phyloP scores from a whole-genome alignment of 2,888 invertebrate genomes.

The Phlogophora meticulosa region DNA sequence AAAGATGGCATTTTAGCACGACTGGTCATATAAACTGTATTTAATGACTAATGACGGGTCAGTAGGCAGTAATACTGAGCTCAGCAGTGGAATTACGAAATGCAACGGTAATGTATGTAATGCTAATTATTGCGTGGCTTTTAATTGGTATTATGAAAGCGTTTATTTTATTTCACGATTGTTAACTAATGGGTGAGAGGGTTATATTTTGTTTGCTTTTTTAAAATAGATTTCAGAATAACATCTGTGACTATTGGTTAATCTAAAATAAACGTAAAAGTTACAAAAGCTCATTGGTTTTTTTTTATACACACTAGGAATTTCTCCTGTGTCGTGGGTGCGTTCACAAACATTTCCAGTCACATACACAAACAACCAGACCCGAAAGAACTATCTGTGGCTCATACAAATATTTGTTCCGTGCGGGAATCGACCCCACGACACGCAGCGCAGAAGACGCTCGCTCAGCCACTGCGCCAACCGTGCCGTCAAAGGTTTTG shows the following conservation, averaged over 20 bases:
- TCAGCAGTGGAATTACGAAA: conserved; percentile 42
- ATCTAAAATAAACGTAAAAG: too few species aligned
- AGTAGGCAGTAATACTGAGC: conserved; percentile 23
- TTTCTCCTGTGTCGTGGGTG: too few species aligned
- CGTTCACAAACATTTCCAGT: too few species aligned
- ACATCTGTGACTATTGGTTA: neutral
- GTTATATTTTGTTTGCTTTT: neutral
- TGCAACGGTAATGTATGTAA: conserved; percentile 37
- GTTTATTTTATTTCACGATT: conserved; percentile 32
- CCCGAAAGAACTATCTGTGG: too few species aligned
- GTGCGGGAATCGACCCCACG: too few species aligned
- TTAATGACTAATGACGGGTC: conserved; percentile 32
- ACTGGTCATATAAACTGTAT: conserved; percentile 21
- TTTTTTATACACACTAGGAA: too few species aligned
- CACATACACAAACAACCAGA: too few species aligned
- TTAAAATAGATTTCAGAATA: conserved; percentile 12
- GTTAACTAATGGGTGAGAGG: conserved; percentile 40
- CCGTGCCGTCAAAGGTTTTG: too few species aligned
- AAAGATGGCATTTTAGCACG: conserved; percentile 26
- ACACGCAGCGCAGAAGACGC: too few species aligned
- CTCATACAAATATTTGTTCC: too few species aligned
- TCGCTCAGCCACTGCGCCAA: too few species aligned
- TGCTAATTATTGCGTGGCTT: conserved; percentile 39
- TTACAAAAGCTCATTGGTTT: too few species aligned
- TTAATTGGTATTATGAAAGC: conserved; percentile 49